Conservation (phyloP, 2,797 vertebrate genomes). For the Galagoides demidoff region DNA sequence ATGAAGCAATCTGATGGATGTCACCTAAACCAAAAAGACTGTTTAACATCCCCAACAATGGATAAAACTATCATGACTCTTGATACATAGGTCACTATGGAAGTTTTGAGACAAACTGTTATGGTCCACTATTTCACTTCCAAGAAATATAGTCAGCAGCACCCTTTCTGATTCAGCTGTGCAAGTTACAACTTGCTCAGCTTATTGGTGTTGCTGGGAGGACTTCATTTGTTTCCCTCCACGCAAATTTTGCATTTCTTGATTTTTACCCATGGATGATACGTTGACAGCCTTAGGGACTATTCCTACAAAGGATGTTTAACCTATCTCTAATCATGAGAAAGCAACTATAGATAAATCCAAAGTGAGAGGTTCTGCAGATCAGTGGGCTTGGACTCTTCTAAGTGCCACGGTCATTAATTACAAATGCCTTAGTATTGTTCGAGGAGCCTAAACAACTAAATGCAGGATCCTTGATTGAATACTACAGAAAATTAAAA, state of each 20-base stretch:
- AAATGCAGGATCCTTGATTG: background rate
- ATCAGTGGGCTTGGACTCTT: background rate
- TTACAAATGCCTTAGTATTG: background rate
- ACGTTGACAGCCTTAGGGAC: background rate
- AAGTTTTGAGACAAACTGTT: no score
- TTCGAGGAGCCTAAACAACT: background rate
- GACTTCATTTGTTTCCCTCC: no score
- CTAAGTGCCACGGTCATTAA: background rate
- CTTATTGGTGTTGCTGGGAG: no score
- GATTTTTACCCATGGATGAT: no score
- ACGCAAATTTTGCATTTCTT: no score
- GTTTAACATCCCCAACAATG: background rate
- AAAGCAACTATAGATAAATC: background rate
- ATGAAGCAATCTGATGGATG: background rate
- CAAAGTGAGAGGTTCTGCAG: background rate
- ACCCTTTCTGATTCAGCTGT: no score
- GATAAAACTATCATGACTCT: background rate
- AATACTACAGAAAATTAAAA: background rate
- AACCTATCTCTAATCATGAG: background rate
- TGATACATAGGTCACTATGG: no score
- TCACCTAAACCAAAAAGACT: background rate
- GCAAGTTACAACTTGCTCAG: no score
- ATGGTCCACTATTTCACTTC: no score
- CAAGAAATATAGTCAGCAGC: no score
- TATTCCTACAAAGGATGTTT: background rate